These are phyloP conservation scores for Psammodynastes pulverulentus DNA, from an alignment of 2,113 vertebrate genomes.

Conservation along the genomic window DNA sequence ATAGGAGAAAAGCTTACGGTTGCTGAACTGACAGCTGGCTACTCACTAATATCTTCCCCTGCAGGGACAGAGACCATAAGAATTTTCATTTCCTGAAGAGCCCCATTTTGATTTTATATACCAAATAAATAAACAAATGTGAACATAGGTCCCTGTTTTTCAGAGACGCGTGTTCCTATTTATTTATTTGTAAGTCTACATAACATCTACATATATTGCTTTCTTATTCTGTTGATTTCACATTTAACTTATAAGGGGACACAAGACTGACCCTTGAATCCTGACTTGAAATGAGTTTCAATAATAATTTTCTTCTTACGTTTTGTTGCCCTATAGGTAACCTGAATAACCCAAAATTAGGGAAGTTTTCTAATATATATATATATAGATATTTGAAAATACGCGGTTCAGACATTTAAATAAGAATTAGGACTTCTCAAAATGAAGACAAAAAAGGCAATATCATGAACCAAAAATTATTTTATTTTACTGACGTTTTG, in stretches of 20 bases:
- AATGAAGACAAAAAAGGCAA: too few relatives aligned
- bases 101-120: background rate
- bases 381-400: background rate
- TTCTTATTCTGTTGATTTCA: background rate
- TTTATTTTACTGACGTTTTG: too few relatives aligned
- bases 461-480: too few relatives aligned
- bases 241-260: background rate
- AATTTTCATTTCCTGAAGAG: background rate
- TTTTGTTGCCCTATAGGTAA: background rate
- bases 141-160: background rate
- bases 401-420: too few relatives aligned
- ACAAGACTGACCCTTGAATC: background rate
- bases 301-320: background rate
- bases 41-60: background rate
- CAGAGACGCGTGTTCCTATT: background rate
- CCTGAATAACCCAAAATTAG: background rate
- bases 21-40: background rate
- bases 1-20: background rate
- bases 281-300: background rate
- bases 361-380: background rate
- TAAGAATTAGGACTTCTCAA: too few relatives aligned
- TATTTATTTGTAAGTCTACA: background rate
- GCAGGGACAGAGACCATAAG: background rate
- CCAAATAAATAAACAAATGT: background rate
- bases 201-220: background rate